Base-by-base conservation (phyloP, 2,113 vertebrate genomes). In the Actinemys pallida region DNA sequence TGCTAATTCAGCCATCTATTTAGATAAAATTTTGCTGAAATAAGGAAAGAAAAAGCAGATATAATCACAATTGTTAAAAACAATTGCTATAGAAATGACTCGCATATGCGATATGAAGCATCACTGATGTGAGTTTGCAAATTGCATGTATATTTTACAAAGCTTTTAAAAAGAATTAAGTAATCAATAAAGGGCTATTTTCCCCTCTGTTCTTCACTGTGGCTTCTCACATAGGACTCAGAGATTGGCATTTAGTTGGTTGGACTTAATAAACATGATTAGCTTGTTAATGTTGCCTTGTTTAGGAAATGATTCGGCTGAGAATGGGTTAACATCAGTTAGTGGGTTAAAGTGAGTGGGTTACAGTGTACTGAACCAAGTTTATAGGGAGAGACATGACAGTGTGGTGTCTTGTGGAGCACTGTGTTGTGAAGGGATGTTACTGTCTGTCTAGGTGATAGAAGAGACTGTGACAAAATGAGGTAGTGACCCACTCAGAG, bases 401-500 rank as follows among this genome's bases (percentile, higher is more conserved):
- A 96, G 93, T 52, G 88, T 94, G 90, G 97, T 95, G 96, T 97
- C 96, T 98, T 95, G 96, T 65, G 54, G 95, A 96, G 90, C 56
- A 86, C 93, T 92, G 90, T 95, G 94, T 91, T 94, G 72, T 86
- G 88, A 84, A 97, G 87, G 92, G 94, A 94, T 97, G 93, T 57
- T 95, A 79, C 95, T 93, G 92, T 96, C 95, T 97, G 94, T 96
- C 97, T 95, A 94, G 92, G 97, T 97, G 96, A 97, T 88, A 97
- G 94, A 96, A 96, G 90, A 98, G 92, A 82, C 47, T 72, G 91
- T 97, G 96, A 97, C 94, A 98, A 94, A 97, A 98, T 95, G 98
- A 97, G 93, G 94, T 97, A 97, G 95, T 97, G 97, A 98, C 98
- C 97, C 95, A 96, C 96, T 97, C 97, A 96, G 96, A 95, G 93